phyloP scores from a whole-genome alignment of 2,113 vertebrate genomes.

The Oncorhynchus kisutch region DNA sequence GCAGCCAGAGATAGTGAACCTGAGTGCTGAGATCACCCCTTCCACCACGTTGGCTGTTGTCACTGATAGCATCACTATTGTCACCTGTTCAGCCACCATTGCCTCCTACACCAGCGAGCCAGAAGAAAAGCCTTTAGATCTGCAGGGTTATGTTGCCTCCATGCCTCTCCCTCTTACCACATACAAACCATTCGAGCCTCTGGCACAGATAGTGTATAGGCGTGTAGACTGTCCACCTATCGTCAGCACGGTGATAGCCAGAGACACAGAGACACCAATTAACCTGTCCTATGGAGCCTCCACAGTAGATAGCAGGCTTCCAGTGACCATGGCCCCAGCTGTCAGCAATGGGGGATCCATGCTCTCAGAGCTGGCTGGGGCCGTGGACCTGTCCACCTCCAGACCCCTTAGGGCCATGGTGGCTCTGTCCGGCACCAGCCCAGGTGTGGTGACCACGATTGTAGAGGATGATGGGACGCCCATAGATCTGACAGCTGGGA shows the following conservation, averaged over 20 bases:
- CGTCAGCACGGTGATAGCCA: constrained; percentile 44
- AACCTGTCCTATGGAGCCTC: constrained; percentile 85
- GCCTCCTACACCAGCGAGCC: constrained; percentile 73
- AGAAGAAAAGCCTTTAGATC: constrained; percentile 80
- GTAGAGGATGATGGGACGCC: constrained; percentile 92
- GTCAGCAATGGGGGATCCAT: constrained; percentile 74
- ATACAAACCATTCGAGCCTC: constrained; percentile 81
- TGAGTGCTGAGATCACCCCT: constrained; percentile 79
- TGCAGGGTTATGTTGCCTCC: constrained; percentile 75
- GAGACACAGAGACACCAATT: constrained; percentile 82
- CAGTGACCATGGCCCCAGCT: constrained; percentile 68
- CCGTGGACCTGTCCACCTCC: constrained; percentile 90
- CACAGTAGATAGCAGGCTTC: constrained; percentile 70
- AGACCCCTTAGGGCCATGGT: constrained; percentile 87
- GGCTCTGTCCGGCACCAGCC: constrained; percentile 79
- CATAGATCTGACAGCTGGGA: constrained; percentile 92
- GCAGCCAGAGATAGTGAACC: constrained; percentile 90
- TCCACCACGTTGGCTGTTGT: constrained; percentile 76
- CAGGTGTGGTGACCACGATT: constrained; percentile 83
- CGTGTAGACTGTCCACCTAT: constrained; percentile 66
- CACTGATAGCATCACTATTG: constrained; percentile 77
- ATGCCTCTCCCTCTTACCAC: constrained; percentile 84
- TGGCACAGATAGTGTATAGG: constrained; percentile 76
- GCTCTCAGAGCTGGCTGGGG: constrained; percentile 74
- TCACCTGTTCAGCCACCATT: constrained; percentile 80